Conservation (phyloP, 2,113 vertebrate genomes). For the Gulo gulo region DNA sequence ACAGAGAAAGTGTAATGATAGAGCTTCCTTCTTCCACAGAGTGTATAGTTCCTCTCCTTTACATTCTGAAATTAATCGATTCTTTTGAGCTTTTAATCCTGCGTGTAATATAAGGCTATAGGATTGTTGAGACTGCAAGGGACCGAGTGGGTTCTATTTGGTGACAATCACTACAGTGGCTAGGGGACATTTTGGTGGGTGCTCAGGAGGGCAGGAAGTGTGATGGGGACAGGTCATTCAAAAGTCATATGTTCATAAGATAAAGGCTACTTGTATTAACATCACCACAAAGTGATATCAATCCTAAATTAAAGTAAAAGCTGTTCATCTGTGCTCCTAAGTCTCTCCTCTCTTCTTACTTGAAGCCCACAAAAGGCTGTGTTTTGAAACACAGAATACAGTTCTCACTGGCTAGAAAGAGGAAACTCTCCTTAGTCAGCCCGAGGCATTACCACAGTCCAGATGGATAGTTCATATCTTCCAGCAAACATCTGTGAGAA, state of each 20-base stretch:
- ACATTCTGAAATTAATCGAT: background rate
- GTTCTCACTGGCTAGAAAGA: conserved; percentile 40
- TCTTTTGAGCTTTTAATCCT: background rate
- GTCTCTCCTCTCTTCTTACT: background rate
- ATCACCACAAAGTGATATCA: background rate
- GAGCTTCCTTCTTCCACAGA: background rate
- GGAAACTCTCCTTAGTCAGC: conserved; percentile 14
- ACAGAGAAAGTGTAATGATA: background rate
- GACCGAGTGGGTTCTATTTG: background rate
- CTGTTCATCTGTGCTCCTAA: background rate
- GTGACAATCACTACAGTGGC: background rate
- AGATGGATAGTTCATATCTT: conserved; percentile 47
- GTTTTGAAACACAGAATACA: background rate
- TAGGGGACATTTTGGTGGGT: background rate
- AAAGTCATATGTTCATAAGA: background rate
- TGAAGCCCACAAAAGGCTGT: background rate
- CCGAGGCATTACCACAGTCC: background rate
- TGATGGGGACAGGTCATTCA: background rate
- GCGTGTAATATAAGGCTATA: background rate
- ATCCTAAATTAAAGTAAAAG: background rate
- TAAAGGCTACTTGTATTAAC: background rate
- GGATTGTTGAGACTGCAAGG: background rate
- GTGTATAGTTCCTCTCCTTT: background rate
- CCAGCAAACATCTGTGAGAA: conserved; percentile 46
- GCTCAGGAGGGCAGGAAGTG: background rate